Conservation (phyloP, 2,797 vertebrate genomes). For the Protosalanx chinensis region DNA sequence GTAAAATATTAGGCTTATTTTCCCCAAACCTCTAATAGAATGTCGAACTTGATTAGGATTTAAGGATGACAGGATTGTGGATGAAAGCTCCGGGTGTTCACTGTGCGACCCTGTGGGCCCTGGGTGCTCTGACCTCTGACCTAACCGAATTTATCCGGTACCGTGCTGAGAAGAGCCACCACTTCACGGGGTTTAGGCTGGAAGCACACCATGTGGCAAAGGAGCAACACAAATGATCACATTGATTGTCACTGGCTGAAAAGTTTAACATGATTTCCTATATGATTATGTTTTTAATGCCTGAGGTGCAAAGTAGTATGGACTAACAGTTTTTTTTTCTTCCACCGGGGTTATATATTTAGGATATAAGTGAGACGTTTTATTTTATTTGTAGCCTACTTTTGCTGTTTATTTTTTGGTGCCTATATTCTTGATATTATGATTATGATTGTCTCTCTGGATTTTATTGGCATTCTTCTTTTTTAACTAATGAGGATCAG, state of each 20-base stretch:
- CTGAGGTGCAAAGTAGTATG: neutral
- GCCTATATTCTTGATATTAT: neutral
- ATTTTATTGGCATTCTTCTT: neutral
- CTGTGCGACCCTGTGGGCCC: slow-evolving; percentile 41
- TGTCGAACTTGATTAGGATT: neutral
- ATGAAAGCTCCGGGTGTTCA: neutral
- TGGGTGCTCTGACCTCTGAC: slow-evolving; percentile 56
- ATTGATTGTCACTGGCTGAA: slow-evolving; percentile 36
- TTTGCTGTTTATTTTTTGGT: neutral
- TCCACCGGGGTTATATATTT: no score
- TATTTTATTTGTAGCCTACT: neutral
- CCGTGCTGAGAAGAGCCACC: slow-evolving; percentile 27
- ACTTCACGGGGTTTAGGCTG: slow-evolving; percentile 29
- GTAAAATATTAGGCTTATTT: no score
- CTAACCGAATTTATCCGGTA: slow-evolving; percentile 61
- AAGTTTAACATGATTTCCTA: slow-evolving; percentile 21
- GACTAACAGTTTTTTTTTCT: neutral
- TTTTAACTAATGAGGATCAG: slow-evolving; percentile 5
- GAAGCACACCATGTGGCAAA: slow-evolving; percentile 16
- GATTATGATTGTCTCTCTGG: slow-evolving; percentile 1
- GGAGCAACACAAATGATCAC: slow-evolving; percentile 10
- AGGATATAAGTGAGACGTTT: neutral
- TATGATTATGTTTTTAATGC: slow-evolving; percentile 18
- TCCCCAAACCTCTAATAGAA: neutral
- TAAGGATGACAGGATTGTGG: neutral